Conservation (phyloP, 2,888 invertebrate species). For the Drosophila fungiperda region DNA sequence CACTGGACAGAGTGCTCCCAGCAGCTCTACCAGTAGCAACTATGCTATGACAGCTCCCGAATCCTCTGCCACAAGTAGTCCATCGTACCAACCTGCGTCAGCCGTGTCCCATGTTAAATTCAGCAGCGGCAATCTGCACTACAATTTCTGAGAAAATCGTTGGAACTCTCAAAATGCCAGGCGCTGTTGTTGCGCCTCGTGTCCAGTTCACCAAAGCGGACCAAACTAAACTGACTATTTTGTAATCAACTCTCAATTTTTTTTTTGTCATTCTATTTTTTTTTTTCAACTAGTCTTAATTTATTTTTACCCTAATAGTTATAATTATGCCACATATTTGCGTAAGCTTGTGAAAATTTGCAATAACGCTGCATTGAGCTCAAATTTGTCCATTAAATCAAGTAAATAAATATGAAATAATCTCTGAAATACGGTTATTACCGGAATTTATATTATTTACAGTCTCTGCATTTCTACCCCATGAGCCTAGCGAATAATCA, state of each 20-base stretch:
- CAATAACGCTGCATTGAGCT: slow-evolving; percentile 12
- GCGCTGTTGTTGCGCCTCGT: background rate
- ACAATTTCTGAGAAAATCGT: slow-evolving; percentile 73
- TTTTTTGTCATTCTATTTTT: slow-evolving; percentile 1
- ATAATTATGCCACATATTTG: slow-evolving; percentile 4
- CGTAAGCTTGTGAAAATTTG: slow-evolving; percentile 23
- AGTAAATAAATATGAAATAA: background rate
- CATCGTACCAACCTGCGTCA: slow-evolving; percentile 85
- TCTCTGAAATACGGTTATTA: background rate
- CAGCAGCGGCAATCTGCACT: slow-evolving; percentile 83
- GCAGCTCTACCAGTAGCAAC: slow-evolving; percentile 40
- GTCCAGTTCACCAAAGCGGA: background rate
- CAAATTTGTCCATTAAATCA: slow-evolving; percentile 22
- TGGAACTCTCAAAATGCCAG: background rate
- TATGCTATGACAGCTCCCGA: slow-evolving; percentile 69
- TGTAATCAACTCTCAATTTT: background rate
- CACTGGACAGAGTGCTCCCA: slow-evolving; percentile 56
- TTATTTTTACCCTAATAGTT: slow-evolving; percentile 25
- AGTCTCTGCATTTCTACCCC: background rate
- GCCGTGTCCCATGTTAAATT: slow-evolving; percentile 86
- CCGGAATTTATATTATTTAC: background rate
- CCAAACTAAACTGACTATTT: background rate
- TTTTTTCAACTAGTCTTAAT: slow-evolving; percentile 24
- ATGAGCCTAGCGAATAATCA: background rate
- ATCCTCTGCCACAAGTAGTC: slow-evolving; percentile 50